phyloP scores from a whole-genome alignment of 1,140 invertebrate genomes.

The Tetramorium simillimum region DNA sequence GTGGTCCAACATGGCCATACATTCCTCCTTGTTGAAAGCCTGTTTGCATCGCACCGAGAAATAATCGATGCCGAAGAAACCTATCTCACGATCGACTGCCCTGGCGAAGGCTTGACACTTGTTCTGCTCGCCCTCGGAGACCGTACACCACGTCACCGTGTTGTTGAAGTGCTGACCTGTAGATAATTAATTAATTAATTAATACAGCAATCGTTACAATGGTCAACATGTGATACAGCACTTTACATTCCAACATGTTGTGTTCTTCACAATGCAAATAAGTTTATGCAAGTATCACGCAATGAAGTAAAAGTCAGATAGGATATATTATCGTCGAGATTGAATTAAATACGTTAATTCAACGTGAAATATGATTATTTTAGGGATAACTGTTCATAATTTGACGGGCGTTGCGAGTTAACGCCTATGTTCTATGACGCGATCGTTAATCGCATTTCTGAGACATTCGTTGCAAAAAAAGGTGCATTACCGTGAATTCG shows the following conservation, averaged over 20 bases:
- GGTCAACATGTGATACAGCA: neutral
- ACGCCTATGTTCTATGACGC: neutral
- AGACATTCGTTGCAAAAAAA: neutral
- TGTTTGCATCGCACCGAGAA: conserved; percentile 88
- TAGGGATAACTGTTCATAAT: neutral
- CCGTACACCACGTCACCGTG: conserved; percentile 90
- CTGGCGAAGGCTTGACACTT: conserved; percentile 92
- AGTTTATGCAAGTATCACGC: neutral
- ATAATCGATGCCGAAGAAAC: conserved; percentile 87
- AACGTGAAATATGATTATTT: neutral
- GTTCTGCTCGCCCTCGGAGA: conserved; percentile 89
- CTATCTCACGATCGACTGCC: conserved; percentile 88
- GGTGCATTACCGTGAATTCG: conserved; percentile 19
- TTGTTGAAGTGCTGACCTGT: conserved; percentile 78
- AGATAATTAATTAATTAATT: conserved; percentile 35
- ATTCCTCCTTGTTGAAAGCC: conserved; percentile 93
- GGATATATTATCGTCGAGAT: neutral
- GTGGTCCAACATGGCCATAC: conserved; percentile 91
- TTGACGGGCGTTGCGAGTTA: neutral
- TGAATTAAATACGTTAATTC: neutral
- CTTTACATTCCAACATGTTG: neutral
- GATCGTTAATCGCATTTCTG: neutral
- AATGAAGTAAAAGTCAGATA: neutral
- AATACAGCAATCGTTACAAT: neutral
- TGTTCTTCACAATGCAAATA: neutral